Conservation (phyloP, 2,797 vertebrate genomes). For the Melanotaenia boesemani region DNA sequence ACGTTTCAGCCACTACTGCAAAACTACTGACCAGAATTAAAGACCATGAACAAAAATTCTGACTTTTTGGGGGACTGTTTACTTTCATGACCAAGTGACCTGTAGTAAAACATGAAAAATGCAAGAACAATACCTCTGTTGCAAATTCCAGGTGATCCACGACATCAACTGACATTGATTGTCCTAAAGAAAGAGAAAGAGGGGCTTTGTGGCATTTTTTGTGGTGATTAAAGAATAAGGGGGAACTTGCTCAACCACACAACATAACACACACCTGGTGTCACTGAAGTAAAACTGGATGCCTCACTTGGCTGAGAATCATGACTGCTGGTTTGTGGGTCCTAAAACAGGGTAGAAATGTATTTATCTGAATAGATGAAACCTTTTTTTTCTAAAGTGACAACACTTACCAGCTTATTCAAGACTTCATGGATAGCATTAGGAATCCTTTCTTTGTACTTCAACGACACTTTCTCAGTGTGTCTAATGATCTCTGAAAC, state of each 20-base stretch:
- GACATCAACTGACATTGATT: neutral
- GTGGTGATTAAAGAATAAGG: neutral
- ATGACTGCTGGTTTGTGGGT: neutral
- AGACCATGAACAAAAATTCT: neutral
- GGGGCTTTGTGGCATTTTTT: fast-evolving
- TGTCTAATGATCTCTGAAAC: slow-evolving; percentile 64
- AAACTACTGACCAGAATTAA: neutral
- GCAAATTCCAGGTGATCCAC: slow-evolving; percentile 13
- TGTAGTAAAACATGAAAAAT: neutral
- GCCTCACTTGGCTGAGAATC: fast-evolving
- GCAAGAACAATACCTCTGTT: slow-evolving; percentile 32
- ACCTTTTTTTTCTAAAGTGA: neutral
- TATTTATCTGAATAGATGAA: fast-evolving
- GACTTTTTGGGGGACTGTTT: neutral
- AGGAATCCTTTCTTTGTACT: slow-evolving; percentile 39
- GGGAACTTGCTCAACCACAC: neutral
- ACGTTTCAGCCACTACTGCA: neutral
- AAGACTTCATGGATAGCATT: slow-evolving; percentile 42
- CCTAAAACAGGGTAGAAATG: slow-evolving; percentile 21
- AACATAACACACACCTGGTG: slow-evolving; percentile 38
- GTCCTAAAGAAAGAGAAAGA: slow-evolving; percentile 28
- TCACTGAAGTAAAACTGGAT: fast-evolving
- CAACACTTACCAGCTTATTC: slow-evolving; percentile 55
- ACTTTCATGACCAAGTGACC: neutral
- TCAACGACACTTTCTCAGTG: slow-evolving; percentile 46